Conservation (phyloP, 2,113 vertebrate species). For the Grammomys surdaster region DNA sequence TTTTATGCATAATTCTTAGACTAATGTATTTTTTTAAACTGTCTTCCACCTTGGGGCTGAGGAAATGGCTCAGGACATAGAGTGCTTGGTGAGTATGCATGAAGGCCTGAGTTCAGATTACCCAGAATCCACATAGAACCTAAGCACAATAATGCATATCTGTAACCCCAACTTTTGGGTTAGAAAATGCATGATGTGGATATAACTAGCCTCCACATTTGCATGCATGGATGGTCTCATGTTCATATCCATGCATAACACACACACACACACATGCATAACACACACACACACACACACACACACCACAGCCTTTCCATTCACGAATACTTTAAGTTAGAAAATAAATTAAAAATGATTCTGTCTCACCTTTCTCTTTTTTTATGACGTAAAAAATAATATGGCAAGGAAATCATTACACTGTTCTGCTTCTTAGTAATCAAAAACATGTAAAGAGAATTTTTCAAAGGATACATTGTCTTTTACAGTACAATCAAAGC, state of each 20-base stretch:
- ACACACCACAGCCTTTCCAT: background rate
- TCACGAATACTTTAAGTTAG: background rate
- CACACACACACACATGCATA: too few relatives aligned
- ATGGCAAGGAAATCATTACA: background rate
- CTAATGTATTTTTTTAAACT: background rate
- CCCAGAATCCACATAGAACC: background rate
- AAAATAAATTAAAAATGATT: background rate
- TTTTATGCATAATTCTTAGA: background rate
- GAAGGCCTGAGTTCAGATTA: background rate
- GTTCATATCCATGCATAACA: too few relatives aligned
- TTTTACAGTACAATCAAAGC: background rate
- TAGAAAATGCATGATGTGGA: background rate
- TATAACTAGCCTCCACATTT: background rate
- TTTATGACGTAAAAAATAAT: background rate
- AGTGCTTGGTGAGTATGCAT: background rate
- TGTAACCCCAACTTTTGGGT: background rate
- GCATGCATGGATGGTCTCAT: background rate
- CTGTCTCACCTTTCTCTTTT: background rate
- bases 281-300: background rate
- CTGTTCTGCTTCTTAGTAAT: constrained; percentile 8
- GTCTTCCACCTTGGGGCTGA: too few relatives aligned
- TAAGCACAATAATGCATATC: background rate
- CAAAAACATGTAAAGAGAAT: background rate
- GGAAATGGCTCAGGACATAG: background rate
- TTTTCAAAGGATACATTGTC: constrained; percentile 11